Evolutionary conservation across 2,888 invertebrate genomes (phyloP), one percentile per base, ranked within the genome.

Genomic region (Hirtodrosophila cameraria): DNA sequence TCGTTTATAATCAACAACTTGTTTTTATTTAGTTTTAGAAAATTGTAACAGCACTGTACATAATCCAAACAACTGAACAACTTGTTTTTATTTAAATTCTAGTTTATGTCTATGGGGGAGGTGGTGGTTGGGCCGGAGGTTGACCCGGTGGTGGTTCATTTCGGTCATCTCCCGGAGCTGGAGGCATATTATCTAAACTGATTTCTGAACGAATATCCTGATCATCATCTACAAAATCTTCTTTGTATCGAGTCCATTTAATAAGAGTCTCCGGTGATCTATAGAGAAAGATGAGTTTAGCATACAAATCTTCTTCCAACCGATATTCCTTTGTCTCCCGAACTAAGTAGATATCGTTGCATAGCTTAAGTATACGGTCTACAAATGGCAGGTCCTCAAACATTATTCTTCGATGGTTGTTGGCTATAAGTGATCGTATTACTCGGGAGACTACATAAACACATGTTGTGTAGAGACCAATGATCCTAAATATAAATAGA

Each of bases 201-300:
- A 42, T 49, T 12, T 63, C 59, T 0, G 67, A 62, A 4, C n/a
- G n/a, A n/a, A n/a, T n/a, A n/a, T n/a, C n/a, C n/a, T n/a, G n/a
- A n/a, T n/a, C n/a, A 9, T 75, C 72, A 16, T 78, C 78, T 2
- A 43, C 18, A 20, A 67, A 50, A 7, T 87, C 86, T 13, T 88
- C 87, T 48, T 75, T 83, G 7, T 77, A 83, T 20, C 89, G 66
- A 0, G 93, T 94, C 94, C 94, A 94, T 87, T 94, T 95, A 79
- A 99, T 97, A 91, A 99, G 94, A 6, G 98, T 98, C 89, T 98
- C 98, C 2, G 99, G 98, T 16, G 98, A 97, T 76, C 99, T 94
- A 91, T 98, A 99, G 68, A 99, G 93, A 95, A 99, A 99, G 87
- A 99, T 95, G 36, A 99, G 92, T 93, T 99, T 99, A 23, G 98